Conservation (phyloP, 2,113 vertebrate species). For the Macquaria ambigua region DNA sequence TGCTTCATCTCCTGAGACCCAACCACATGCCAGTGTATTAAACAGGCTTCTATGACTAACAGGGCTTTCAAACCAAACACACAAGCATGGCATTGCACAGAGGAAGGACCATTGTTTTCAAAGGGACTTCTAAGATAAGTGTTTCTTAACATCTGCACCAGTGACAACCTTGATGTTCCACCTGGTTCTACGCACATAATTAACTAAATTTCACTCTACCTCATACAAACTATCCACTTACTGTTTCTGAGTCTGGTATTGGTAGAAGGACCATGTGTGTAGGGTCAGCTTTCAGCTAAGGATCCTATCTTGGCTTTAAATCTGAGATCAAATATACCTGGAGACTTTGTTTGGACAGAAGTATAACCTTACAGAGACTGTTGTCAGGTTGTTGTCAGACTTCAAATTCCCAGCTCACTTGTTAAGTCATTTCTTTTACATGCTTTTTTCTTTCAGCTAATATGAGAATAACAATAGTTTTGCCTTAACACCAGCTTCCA, state of each 20-base stretch:
- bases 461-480: neutral
- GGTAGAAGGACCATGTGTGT: neutral
- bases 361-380: neutral
- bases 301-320: neutral
- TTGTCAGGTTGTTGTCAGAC: neutral
- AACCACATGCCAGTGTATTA: slow-evolving; percentile 58
- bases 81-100: neutral
- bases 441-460: too few species aligned
- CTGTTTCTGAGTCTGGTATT: neutral
- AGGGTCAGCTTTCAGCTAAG: neutral
- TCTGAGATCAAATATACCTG: neutral
- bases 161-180: neutral
- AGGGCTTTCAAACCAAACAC: slow-evolving; percentile 24
- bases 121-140: neutral
- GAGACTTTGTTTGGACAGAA: neutral
- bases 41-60: slow-evolving; percentile 43
- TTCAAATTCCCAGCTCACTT: neutral
- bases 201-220: neutral
- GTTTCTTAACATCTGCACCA: neutral
- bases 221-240: neutral
- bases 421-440: neutral
- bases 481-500: neutral
- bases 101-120: slow-evolving; percentile 19
- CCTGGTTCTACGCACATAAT: neutral
- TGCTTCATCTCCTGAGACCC: slow-evolving; percentile 27